These are phyloP conservation scores for Gorsachius magnificus DNA, from an alignment of 2,797 vertebrate species.

Conservation along the genomic window DNA sequence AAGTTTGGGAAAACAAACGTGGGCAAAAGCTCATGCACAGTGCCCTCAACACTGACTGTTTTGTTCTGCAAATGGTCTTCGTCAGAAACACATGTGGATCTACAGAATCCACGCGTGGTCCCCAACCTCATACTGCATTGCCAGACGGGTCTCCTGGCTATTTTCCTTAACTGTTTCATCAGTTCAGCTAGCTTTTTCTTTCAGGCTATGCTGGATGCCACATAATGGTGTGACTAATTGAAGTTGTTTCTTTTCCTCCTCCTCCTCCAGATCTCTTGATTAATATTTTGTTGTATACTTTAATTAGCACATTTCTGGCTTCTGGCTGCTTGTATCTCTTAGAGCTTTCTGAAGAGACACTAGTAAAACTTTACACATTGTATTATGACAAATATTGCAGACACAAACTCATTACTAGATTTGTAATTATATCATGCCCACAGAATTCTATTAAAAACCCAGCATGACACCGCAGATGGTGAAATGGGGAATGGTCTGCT, in stretches of 20 bases:
- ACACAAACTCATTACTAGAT: not conserved
- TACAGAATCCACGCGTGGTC: not conserved
- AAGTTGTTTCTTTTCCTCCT: conserved; percentile 27
- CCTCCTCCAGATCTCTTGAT: conserved; percentile 45
- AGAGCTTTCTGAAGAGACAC: conserved; percentile 22
- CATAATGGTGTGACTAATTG: conserved; percentile 55
- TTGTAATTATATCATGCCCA: conserved; percentile 40
- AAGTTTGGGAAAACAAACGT: not conserved
- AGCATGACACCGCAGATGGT: conserved; percentile 1
- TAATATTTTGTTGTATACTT: conserved; percentile 45
- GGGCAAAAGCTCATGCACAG: not conserved
- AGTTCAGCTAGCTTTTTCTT: conserved; percentile 27
- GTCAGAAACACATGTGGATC: not conserved
- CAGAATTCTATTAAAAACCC: conserved; percentile 52
- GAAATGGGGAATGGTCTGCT: conserved; percentile 37
- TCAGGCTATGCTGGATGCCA: conserved; percentile 51
- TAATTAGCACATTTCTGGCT: conserved; percentile 56
- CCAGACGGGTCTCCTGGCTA: not conserved
- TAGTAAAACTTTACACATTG: conserved; percentile 33
- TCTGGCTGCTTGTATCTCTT: conserved; percentile 23
- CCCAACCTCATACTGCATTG: not conserved
- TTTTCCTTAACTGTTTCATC: conserved; percentile 20
- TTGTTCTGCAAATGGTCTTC: not conserved
- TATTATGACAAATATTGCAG: conserved; percentile 20
- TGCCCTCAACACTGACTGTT: not conserved